A percentile compares a stretch with the other conserved stretches of the same genome.
These are phyloP conservation scores for Mycetomoellerius zeteki DNA, from an alignment of 1,140 invertebrate species.

Conservation along the genomic window DNA sequence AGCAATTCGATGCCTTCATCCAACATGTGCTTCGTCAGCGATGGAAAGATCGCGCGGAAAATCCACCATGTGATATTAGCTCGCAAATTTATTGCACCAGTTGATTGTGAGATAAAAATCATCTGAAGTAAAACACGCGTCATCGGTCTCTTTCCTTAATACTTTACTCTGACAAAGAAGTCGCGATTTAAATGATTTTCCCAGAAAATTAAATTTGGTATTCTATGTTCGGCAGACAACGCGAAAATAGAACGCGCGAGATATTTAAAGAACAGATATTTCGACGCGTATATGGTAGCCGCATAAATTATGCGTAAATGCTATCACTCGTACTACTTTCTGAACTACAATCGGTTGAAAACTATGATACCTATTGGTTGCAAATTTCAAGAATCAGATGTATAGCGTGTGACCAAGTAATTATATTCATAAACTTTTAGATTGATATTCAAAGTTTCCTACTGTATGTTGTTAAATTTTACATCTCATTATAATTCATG, in stretches of 20 bases:
- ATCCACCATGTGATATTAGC: neutral
- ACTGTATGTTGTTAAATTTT: neutral
- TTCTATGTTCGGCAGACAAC: neutral
- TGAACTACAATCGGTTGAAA: neutral
- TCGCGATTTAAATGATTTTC: neutral
- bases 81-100: neutral
- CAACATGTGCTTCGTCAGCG: neutral
- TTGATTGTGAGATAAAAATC: neutral
- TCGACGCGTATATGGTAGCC: neutral
- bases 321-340: neutral
- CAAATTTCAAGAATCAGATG: neutral
- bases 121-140: neutral
- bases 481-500: neutral
- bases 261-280: constrained; percentile 7
- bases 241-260: neutral
- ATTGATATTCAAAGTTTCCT: neutral
- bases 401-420: neutral
- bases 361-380: neutral
- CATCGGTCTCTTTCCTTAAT: neutral
- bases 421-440: constrained; percentile 27
- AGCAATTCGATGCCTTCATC: neutral
- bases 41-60: neutral
- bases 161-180: neutral
- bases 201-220: neutral
- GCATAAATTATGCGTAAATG: neutral